phyloP scores from a whole-genome alignment of 2,113 vertebrate species.

The Junco hyemalis region DNA sequence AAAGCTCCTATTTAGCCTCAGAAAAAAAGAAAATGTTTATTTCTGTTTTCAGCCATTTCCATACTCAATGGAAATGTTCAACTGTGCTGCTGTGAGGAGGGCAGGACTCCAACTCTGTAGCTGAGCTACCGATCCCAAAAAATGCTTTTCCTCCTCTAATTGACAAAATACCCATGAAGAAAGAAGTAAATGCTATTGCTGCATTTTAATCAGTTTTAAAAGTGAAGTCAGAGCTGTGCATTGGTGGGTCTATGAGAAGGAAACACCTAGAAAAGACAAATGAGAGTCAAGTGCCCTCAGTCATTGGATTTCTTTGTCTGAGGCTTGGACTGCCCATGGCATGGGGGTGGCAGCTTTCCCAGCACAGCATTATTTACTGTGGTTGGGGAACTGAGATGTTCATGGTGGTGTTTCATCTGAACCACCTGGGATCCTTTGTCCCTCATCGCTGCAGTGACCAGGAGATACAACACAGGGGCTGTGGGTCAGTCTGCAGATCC shows the following conservation, averaged over 20 bases:
- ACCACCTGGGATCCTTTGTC: background rate
- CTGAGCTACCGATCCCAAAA: background rate
- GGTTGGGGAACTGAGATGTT: background rate
- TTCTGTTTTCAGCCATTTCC: background rate
- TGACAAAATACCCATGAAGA: background rate
- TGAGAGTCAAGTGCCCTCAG: background rate
- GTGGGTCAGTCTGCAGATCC: background rate
- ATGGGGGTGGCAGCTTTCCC: background rate
- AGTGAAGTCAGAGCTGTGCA: background rate
- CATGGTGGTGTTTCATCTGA: background rate
- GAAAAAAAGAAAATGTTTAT: background rate
- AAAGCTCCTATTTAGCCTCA: background rate
- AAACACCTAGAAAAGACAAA: background rate
- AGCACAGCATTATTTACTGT: background rate
- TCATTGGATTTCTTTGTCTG: background rate
- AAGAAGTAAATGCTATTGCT: background rate
- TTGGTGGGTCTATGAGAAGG: background rate
- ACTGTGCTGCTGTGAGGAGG: background rate
- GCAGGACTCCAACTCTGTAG: background rate
- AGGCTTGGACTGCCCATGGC: background rate
- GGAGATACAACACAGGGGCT: background rate
- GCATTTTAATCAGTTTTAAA: background rate
- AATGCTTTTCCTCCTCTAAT: background rate
- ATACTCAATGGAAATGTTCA: background rate
- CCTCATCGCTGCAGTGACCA: background rate